Evolutionary conservation across 1,140 invertebrate species (phyloP).

Genomic region (Hylaeus volcanicus): DNA sequence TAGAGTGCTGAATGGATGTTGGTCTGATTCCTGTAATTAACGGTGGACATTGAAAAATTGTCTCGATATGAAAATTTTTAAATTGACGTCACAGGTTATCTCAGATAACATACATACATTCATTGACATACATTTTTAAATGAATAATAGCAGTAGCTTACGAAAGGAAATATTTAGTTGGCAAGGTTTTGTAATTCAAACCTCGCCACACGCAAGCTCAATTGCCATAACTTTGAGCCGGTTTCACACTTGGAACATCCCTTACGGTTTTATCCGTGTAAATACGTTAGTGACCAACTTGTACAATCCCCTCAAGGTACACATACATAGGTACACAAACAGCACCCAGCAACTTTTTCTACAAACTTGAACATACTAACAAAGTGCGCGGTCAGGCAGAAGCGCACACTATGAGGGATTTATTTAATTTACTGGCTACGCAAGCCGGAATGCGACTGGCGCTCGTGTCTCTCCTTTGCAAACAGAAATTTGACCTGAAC

Average conservation of each 20-base stretch:
- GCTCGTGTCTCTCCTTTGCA: constrained; percentile 1
- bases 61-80: too few species aligned
- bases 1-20: too few species aligned
- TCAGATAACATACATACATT: too few species aligned
- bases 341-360: background rate
- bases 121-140: too few species aligned
- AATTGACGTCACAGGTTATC: too few species aligned
- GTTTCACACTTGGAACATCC: background rate
- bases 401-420: constrained; percentile 6
- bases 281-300: background rate
- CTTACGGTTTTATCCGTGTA: constrained; percentile 1
- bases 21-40: too few species aligned
- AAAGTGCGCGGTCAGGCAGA: background rate
- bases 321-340: background rate
- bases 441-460: background rate
- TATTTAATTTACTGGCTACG: constrained; percentile 22
- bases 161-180: too few species aligned
- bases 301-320: background rate
- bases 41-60: too few species aligned
- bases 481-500: constrained; percentile 10
- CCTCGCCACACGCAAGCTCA: too few species aligned
- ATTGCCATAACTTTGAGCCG: background rate
- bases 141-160: too few species aligned
- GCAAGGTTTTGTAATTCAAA: background rate
- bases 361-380: background rate